Evolutionary conservation across 2,113 vertebrate species (phyloP).

Genomic region (Tauraco erythrolophus): DNA sequence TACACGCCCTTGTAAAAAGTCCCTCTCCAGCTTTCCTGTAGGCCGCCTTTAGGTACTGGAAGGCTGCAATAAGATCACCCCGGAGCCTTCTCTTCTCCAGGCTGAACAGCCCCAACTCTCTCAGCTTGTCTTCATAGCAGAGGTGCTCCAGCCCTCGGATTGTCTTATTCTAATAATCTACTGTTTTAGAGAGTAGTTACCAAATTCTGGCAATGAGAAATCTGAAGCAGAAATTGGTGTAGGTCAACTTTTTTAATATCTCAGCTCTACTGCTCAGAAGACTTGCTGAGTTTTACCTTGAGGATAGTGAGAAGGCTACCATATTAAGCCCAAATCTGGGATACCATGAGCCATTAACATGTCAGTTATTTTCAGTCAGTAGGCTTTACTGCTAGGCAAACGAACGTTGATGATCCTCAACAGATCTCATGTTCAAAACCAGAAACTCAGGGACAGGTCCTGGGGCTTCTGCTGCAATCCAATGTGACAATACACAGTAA

Average conservation of each 20-base stretch:
- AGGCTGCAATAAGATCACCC: no score
- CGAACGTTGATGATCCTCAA: neutral
- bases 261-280: neutral
- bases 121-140: no score
- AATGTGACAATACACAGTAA: neutral
- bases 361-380: neutral
- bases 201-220: neutral
- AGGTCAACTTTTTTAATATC: neutral
- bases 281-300: neutral
- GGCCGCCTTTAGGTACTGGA: no score
- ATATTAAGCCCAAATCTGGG: neutral
- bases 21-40: no score
- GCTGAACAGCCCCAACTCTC: no score
- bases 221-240: neutral
- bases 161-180: neutral
- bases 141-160: no score
- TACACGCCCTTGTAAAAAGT: no score
- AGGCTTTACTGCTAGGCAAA: neutral
- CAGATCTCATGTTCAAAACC: neutral
- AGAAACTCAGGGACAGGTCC: neutral
- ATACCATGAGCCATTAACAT: neutral
- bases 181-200: neutral
- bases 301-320: neutral
- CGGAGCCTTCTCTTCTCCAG: no score
- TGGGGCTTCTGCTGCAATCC: neutral